Base-by-base conservation (phyloP, 2,888 invertebrate genomes). In the Pseudococcus jackbeardsleyi region DNA sequence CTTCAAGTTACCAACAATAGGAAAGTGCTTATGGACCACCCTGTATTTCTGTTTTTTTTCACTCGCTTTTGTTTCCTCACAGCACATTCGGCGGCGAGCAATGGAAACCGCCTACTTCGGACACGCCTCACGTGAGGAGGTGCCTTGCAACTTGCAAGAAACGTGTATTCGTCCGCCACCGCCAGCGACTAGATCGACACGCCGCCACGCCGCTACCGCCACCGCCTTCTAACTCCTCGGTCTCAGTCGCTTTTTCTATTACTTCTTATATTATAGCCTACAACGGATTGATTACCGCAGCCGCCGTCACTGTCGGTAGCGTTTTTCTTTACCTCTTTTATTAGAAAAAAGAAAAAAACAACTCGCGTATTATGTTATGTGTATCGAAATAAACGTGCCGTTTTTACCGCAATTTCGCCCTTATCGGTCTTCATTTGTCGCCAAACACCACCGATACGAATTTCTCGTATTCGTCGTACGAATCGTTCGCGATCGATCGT, bases 111-210 rank as follows among this genome's bases (percentile, higher is more conserved):
- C 87, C 87, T 87, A 50, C 50, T 15, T 26, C 22, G 77, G 87
- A 77, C 87, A 87, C 87, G 87, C 87, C 87, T 77, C 22, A 4
- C 22, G 33, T 42, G 77, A 87, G 87, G 87, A 87, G 87, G 87
- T 77, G 50, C 87, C 72, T 77, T 33, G 26, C 26, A 33, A 33
- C 26, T 77, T 79, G 50, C 11, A 50, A 15, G 17, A 17, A 50
- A 12, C 50, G 50, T 50, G 50, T 77, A 77, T 87, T 77, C 87
- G 77, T 84, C 68, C 46, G 64, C 15, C 19, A 48, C 39, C 39
- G 33, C 42, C 17, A 86, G 39, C 3, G 39, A 33, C 26, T 33
- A 33, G 26, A 33, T 33, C 26, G 26, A 33, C 26, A 26, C n/a
- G 17, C 50, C 50, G 50, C 46, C 59, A 46, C 33, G 68, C 19